A percentile compares a stretch with the other conserved stretches of the same genome.
Evolutionary conservation across 2,797 vertebrate species (phyloP).

Genomic region (Pangasius sanitwongsei): DNA sequence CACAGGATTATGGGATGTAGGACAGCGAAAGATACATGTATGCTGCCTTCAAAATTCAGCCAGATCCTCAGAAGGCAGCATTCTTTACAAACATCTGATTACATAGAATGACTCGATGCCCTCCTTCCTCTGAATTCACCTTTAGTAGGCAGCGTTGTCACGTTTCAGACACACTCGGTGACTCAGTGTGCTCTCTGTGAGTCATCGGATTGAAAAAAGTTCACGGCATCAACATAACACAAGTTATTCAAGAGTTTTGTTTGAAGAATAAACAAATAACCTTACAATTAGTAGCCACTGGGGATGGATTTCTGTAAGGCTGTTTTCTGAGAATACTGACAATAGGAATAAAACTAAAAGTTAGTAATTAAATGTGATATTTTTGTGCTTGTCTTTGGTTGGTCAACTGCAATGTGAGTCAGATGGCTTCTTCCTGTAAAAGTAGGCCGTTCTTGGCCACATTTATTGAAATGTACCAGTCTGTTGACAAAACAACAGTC

Average conservation of each 20-base stretch:
- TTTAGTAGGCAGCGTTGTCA: conserved; percentile 20
- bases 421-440: not conserved
- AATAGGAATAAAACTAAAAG: not conserved
- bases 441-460: not conserved
- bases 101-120: conserved; percentile 1
- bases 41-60: not conserved
- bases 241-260: not conserved
- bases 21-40: not conserved
- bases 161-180: not conserved
- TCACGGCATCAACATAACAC: not conserved
- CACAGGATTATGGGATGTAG: not conserved
- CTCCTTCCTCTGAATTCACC: conserved; percentile 3
- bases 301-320: too few relatives aligned
- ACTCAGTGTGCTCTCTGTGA: not conserved
- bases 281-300: not conserved
- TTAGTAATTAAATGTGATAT: not conserved
- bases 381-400: not conserved
- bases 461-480: not conserved
- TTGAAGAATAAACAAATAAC: not conserved
- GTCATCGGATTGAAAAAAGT: not conserved
- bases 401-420: not conserved
- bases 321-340: too few relatives aligned
- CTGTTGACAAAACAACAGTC: not conserved
- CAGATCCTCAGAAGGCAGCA: not conserved
- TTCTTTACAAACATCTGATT: not conserved